Conservation (phyloP, 30 jellyfish, hydroid and myxozoan genomes). For the Aurelia sp. region DNA sequence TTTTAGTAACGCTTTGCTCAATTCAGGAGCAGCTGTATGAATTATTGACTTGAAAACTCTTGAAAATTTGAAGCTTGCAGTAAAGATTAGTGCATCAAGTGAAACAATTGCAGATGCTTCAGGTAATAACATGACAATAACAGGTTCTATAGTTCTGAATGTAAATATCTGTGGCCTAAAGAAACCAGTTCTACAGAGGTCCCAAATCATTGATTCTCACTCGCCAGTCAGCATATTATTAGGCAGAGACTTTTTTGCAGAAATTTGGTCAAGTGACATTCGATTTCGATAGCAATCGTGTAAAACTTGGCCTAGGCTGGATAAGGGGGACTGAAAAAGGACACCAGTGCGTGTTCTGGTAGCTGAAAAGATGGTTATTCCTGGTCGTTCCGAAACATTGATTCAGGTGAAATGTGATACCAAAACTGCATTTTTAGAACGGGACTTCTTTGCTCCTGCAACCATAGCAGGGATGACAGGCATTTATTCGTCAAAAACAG, state of each 20-base stretch:
- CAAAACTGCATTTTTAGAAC: slow-evolving; percentile 34
- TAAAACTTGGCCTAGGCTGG: slow-evolving; percentile 43
- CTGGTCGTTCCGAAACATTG: slow-evolving; percentile 31
- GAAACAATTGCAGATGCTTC: slow-evolving; percentile 61
- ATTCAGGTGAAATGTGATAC: slow-evolving; percentile 32
- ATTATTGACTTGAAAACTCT: slow-evolving; percentile 35
- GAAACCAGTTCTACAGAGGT: slow-evolving; percentile 12
- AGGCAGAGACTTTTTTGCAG: slow-evolving; percentile 21
- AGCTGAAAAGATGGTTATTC: slow-evolving; percentile 3
- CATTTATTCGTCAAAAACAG: slow-evolving; percentile 11
- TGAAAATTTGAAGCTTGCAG: slow-evolving; percentile 8
- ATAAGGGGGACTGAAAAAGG: slow-evolving; percentile 1
- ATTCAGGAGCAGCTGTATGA: slow-evolving; percentile 58
- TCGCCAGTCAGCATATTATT: slow-evolving; percentile 7
- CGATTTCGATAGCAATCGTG: slow-evolving; percentile 26
- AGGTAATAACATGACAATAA: slow-evolving; percentile 47
- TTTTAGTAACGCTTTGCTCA: slow-evolving; percentile 25
- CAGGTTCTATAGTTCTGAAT: slow-evolving; percentile 22
- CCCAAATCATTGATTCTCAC: slow-evolving; percentile 12
- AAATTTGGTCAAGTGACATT: slow-evolving; percentile 34
- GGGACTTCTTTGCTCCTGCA: slow-evolving; percentile 56
- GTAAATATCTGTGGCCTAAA: slow-evolving; percentile 8
- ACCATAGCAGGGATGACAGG: slow-evolving; percentile 22
- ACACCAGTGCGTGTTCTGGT: slow-evolving; percentile 29
- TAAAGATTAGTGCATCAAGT: neutral